Base-by-base conservation (phyloP, 2,113 vertebrate species). In the Azemiops feae region DNA sequence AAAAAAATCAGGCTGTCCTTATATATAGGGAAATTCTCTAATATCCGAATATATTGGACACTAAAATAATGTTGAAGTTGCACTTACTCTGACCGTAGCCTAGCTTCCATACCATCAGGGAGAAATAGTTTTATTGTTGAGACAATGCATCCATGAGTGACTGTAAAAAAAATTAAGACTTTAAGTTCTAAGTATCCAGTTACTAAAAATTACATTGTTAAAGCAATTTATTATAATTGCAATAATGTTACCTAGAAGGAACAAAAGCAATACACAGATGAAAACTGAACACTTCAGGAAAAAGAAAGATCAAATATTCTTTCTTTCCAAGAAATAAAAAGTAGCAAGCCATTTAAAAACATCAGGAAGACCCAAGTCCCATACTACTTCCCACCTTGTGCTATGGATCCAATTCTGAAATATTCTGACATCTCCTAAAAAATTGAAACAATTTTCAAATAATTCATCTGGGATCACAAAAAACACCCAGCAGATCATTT, bases 71-170 rank as follows among this genome's bases (percentile, higher is more conserved):
- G 0, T 93, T 89, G 91, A 96, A 93, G 91, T 93, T 93, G 93
- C 96, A 97, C 99, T 99, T 98, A 99, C 99, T 99, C 99, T 97
- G 99, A 98, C 96, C 99, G 98, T 53, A 99, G 97, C 74, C 99
- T 98, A 92, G 99, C 98, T 98, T 99, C 99, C 98, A 99, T 99
- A 97, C 99, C 99, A 97, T 99, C 99, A 96, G 99, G 99, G 96
- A 99, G 98, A 98, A 99, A 99, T 94, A 99, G 98, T 98, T 99
- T 99, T 98, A 99, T 98, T 95, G 99, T 98, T 93, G 99, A 99
- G 97, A 99, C 99, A 97, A 99, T 99, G 97, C 99, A 99, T 97
- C 99, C 99, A 98, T 99, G 99, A 96, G 99, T 99, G 96, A 99
- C 99, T 99, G 96, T 69, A 97, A 97, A 97, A 97, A 94, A 98